phyloP scores from a whole-genome alignment of 2,888 invertebrate genomes.

The Tyria jacobaeae region DNA sequence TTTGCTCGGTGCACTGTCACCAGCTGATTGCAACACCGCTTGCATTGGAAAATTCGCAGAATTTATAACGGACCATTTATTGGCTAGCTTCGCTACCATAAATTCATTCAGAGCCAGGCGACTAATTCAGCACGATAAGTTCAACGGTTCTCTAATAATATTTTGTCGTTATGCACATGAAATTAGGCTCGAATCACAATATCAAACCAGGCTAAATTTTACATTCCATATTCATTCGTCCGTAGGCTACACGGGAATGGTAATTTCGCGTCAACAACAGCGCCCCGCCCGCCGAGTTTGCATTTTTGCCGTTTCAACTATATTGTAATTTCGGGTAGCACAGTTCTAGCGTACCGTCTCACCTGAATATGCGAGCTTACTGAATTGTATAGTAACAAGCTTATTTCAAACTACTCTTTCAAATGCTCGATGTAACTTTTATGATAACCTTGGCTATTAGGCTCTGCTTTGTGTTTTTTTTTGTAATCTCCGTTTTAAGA shows the following conservation, averaged over 20 bases:
- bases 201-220: constrained; percentile 73
- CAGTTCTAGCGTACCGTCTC: constrained; percentile 50
- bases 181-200: constrained; percentile 54
- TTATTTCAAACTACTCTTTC: constrained; percentile 41
- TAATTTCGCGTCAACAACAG: constrained; percentile 80
- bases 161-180: constrained; percentile 37
- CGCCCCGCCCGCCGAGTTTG: constrained; percentile 68
- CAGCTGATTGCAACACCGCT: constrained; percentile 69
- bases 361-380: constrained; percentile 61
- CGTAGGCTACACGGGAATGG: constrained; percentile 77
- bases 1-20: constrained; percentile 74
- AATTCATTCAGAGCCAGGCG: constrained; percentile 57
- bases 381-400: constrained; percentile 62
- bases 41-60: constrained; percentile 69
- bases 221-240: constrained; percentile 81
- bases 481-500: too few species aligned
- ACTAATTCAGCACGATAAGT: constrained; percentile 41
- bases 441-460: constrained; percentile 25
- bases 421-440: constrained; percentile 24
- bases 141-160: constrained; percentile 43
- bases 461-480: too few species aligned
- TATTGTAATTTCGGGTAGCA: constrained; percentile 58
- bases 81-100: constrained; percentile 55
- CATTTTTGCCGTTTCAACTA: constrained; percentile 78
- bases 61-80: constrained; percentile 68